Base-by-base conservation (phyloP, 2,113 vertebrate species). In the Euleptes europaea region DNA sequence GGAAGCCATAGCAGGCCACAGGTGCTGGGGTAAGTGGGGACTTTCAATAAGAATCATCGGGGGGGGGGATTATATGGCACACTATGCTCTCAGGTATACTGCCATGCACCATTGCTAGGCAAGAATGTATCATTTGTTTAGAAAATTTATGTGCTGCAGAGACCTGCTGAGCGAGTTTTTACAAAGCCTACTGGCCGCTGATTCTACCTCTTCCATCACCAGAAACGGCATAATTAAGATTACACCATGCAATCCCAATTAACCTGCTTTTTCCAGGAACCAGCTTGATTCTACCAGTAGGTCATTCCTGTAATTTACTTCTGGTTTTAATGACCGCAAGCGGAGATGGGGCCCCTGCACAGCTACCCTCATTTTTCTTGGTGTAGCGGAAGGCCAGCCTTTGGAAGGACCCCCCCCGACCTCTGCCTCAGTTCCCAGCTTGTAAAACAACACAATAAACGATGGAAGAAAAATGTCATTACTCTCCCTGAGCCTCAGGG, bases 1-100 rank as follows among this genome's bases (percentile, higher is more conserved):
- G 84, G 83, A 73, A 92, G 84, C 67, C 83, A 63, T 14, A 28
- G 57, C 40, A 65, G 88, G 70, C 14, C 0, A 1, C 77, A 85
- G 83, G 54, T 57, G 31, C 78, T 28, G 14, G 72, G 77, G 9
- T 9, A 70, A 31, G 49, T 63, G 26, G 60, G 26, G 60, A 49
- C 44, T 23, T 42, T 63, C 54, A 49, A 21, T 21, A 4, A 19
- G 57, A 15, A 26, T 72, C 77, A 67, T n/a, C 23, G 5, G 12
- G 21, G 54, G 17, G 54, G 3, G 38, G 14, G 8, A 60, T 60
- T 33, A 7, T 7, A 44, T 3, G 42, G 13, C 31, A 67, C 10
- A 40, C 44, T 77, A 4, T 40, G 12, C 35, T 23, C 14, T 85
- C n/a, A 44, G 44, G 33, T n/a, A 9, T 33, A 7, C 3, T 5